Evolutionary conservation across 2,888 invertebrate genomes (phyloP).

Genomic region (Cecidostiba fungosa): DNA sequence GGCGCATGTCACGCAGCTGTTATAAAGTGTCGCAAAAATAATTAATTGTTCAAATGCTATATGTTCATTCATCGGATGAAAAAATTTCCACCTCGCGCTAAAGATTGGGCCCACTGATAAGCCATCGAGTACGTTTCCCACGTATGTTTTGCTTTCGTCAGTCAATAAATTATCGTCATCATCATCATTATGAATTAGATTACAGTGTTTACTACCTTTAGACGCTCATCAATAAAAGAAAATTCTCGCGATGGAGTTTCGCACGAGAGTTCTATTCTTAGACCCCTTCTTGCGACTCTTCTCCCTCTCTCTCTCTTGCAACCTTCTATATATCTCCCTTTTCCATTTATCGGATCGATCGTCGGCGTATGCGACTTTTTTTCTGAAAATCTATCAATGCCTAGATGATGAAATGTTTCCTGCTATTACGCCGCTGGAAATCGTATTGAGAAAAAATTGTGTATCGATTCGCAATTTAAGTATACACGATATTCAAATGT

Average conservation of each 20-base stretch:
- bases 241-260: neutral
- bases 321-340: neutral
- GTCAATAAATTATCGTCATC: constrained; percentile 30
- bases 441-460: neutral
- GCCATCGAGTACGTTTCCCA: constrained; percentile 48
- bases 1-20: neutral
- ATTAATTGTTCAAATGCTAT: constrained; percentile 24
- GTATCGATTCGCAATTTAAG: neutral
- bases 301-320: neutral
- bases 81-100: constrained; percentile 42
- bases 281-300: constrained; percentile 29
- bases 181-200: constrained; percentile 30
- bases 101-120: constrained; percentile 37
- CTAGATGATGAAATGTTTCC: constrained; percentile 39
- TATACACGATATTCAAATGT: neutral
- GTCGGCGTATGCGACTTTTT: neutral
- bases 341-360: neutral
- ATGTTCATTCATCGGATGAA: constrained; percentile 42
- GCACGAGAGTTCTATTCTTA: constrained; percentile 14
- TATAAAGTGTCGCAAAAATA: constrained; percentile 25
- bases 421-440: constrained; percentile 18
- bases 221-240: constrained; percentile 2
- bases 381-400: constrained; percentile 21
- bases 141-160: constrained; percentile 50
- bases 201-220: constrained; percentile 26